A percentile compares a stretch with the other conserved stretches of the same genome.
Evolutionary conservation across 2,113 vertebrate genomes (phyloP).

Genomic region (Mustelus asterias): DNA sequence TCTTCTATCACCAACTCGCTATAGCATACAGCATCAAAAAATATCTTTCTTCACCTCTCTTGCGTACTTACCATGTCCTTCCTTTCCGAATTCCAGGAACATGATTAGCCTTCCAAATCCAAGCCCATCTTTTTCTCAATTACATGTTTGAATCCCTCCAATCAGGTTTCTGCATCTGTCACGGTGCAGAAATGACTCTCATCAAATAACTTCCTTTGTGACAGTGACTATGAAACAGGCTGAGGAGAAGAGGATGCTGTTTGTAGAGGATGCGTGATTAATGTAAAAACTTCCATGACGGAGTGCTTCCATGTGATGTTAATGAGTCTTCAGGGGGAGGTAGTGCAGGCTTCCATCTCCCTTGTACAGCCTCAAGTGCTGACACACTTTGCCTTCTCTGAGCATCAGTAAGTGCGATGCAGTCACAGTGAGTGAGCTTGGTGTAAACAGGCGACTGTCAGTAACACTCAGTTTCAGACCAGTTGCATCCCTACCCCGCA

Average conservation of each 20-base stretch:
- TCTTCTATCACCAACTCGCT: too few species aligned
- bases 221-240: not conserved
- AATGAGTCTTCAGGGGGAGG: not conserved
- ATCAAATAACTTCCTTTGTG: too few species aligned
- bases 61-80: too few species aligned
- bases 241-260: not conserved
- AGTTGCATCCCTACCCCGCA: not conserved
- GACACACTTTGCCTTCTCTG: not conserved
- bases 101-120: too few species aligned
- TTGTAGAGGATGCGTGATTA: not conserved
- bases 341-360: not conserved
- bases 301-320: not conserved
- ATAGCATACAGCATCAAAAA: too few species aligned
- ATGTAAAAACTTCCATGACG: not conserved
- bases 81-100: too few species aligned
- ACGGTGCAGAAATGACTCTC: too few species aligned
- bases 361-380: not conserved
- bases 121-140: too few species aligned
- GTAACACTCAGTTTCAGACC: not conserved
- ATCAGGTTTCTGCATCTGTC: too few species aligned
- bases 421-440: not conserved
- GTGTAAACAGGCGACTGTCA: not conserved
- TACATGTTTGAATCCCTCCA: too few species aligned
- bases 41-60: too few species aligned
- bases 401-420: not conserved